Evolutionary conservation across 2,797 vertebrate species (phyloP), one percentile per base, ranked within the genome.

Genomic region (Microcaecilia unicolor): DNA sequence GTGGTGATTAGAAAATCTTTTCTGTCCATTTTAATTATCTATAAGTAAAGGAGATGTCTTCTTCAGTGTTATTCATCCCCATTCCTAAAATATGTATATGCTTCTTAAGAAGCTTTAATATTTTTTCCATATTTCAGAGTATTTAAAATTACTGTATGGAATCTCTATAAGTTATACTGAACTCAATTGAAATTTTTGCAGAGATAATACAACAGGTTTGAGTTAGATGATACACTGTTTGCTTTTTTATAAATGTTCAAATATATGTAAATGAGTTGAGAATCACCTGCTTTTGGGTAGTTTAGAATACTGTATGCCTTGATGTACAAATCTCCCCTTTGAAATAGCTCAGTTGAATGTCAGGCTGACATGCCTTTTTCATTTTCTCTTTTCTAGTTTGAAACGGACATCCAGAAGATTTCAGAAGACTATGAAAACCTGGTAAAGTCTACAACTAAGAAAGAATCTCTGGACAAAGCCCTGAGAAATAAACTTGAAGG

Each of bases 401-500:
- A 90, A 67, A 65, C 70, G 40, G 88, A 91, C 56, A 80, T 89
- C 52, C 77, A 83, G 41, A 80, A 74, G 40, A 87, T 90, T 64
- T 87, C 87, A 1, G 88, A 89, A 64, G 80, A 83, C 30, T 88
- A 91, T 5, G 88, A 90, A 45, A 74, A 74, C 54, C 62, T 90
- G 58, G 86, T 88, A 21, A 89, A 80, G 61, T 88, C 81, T 15
- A 87, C 85, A 12, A 76, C 74, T 19, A 90, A 88, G 63, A 74
- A 86, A 14, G 88, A 91, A 34, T 72, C 84, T 1, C 56, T 90
- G 55, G 88, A 90, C 64, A 89, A 86, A 63, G 83, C 77, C 0
- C 88, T 91, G 88, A 76, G 80, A 37, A 84, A 78, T 64, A 90
- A 85, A 57, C 74, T 91, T 0, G 88, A 91, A 64, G 84, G 82